Percentiles rank a stretch among this genome's conserved stretches.
These are phyloP conservation scores for Calcarius lapponicus DNA, from an alignment of 2,797 vertebrate species.

Conservation along the genomic window DNA sequence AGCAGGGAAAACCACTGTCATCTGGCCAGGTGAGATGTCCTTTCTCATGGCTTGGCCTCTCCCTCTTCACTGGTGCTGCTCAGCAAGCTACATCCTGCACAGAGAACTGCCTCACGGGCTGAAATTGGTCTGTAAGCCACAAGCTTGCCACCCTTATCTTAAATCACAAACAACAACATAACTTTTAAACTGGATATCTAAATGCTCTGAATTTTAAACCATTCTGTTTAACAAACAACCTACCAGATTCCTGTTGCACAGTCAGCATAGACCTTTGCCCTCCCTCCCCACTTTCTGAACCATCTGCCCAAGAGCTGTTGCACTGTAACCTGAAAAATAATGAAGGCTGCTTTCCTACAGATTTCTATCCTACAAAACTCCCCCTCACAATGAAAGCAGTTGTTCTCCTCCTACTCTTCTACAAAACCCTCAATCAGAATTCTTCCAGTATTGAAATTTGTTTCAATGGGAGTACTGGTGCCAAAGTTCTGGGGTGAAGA, in stretches of 20 bases:
- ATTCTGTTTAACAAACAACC: neutral
- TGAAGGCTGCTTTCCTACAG: neutral
- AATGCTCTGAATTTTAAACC: neutral
- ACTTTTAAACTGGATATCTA: neutral
- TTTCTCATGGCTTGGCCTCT: neutral
- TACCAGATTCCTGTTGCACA: neutral
- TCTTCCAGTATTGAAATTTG: neutral
- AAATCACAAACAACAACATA: neutral
- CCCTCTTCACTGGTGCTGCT: neutral
- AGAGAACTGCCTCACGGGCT: neutral
- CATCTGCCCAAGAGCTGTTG: neutral
- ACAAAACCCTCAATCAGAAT: neutral
- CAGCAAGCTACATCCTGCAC: neutral
- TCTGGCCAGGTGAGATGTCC: neutral
- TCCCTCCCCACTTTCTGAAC: neutral
- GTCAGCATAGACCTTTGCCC: neutral
- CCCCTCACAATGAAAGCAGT: neutral
- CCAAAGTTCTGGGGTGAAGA: neutral
- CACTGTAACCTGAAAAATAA: conserved; percentile 19
- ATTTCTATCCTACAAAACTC: neutral
- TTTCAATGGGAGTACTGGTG: neutral
- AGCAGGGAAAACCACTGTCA: neutral
- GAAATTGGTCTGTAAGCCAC: neutral
- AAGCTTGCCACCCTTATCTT: neutral
- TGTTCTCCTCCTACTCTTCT: conserved; percentile 16